These are phyloP conservation scores for Oithona nana DNA, from an alignment of 2,888 invertebrate genomes.

Conservation along the genomic window DNA sequence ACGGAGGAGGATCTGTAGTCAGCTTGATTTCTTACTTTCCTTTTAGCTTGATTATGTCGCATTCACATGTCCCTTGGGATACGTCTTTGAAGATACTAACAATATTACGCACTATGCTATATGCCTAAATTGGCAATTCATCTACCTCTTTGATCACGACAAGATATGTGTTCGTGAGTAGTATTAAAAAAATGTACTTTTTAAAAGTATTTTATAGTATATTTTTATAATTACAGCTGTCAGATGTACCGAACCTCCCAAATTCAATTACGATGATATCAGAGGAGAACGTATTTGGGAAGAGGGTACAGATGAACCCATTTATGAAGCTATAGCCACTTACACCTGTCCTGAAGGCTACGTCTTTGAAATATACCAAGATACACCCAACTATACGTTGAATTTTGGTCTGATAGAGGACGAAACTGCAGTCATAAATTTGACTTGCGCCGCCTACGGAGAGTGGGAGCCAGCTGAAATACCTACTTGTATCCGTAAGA, in stretches of 20 bases:
- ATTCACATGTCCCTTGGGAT: not conserved
- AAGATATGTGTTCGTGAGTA: not conserved
- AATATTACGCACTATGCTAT: not conserved
- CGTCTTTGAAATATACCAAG: not conserved
- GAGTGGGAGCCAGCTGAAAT: not conserved
- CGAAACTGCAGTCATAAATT: not conserved
- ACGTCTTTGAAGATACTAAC: not conserved
- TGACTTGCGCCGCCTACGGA: not conserved
- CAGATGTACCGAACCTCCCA: not conserved
- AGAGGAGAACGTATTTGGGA: not conserved
- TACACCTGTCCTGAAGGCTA: not conserved
- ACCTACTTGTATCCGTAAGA: not conserved
- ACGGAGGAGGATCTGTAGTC: too few species aligned
- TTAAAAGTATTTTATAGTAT: too few species aligned
- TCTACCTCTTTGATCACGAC: not conserved
- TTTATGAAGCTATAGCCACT: not conserved
- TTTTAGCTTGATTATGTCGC: not conserved
- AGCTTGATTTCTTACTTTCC: not conserved
- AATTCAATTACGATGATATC: not conserved
- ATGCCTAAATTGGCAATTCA: not conserved
- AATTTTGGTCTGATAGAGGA: not conserved
- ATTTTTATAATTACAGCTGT: too few species aligned
- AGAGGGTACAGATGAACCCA: not conserved
- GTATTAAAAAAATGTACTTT: too few species aligned
- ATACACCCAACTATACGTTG: not conserved